These are phyloP conservation scores for Sphaerophoria rueppellii DNA, from an alignment of 2,888 invertebrate genomes.

Conservation along the genomic window DNA sequence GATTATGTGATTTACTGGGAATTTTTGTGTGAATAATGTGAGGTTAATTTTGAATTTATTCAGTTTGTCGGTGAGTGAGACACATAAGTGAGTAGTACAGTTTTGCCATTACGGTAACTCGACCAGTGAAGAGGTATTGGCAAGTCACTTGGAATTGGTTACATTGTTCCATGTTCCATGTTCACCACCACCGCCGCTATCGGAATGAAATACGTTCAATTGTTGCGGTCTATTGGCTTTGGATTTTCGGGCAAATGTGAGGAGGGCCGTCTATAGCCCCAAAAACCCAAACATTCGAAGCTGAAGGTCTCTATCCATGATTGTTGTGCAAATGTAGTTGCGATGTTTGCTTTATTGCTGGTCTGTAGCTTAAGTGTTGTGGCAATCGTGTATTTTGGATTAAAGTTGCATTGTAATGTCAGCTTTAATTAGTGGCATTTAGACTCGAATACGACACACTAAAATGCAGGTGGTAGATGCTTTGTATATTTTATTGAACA, in stretches of 20 bases:
- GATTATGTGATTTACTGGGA: slow-evolving; percentile 71
- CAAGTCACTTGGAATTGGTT: neutral
- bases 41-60: slow-evolving; percentile 69
- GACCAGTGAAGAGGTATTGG: slow-evolving; percentile 21
- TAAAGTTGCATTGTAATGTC: slow-evolving; percentile 61
- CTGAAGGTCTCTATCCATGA: slow-evolving; percentile 47
- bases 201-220: slow-evolving; percentile 34
- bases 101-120: slow-evolving; percentile 26
- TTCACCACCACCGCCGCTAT: no score
- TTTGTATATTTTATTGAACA: neutral
- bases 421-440: slow-evolving; percentile 65
- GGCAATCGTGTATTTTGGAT: slow-evolving; percentile 44
- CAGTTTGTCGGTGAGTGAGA: slow-evolving; percentile 52
- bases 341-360: slow-evolving; percentile 19
- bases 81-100: slow-evolving; percentile 43
- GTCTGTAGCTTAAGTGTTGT: slow-evolving; percentile 8
- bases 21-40: slow-evolving; percentile 69
- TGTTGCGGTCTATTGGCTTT: slow-evolving; percentile 60
- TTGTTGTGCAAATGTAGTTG: slow-evolving; percentile 57
- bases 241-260: neutral
- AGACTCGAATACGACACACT: slow-evolving; percentile 17
- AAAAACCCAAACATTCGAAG: slow-evolving; percentile 35
- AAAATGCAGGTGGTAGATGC: slow-evolving; percentile 42
- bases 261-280: no score
- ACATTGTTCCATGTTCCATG: neutral